These are phyloP conservation scores for Chloroceryle inda DNA, from an alignment of 2,797 vertebrate genomes.

Conservation along the genomic window DNA sequence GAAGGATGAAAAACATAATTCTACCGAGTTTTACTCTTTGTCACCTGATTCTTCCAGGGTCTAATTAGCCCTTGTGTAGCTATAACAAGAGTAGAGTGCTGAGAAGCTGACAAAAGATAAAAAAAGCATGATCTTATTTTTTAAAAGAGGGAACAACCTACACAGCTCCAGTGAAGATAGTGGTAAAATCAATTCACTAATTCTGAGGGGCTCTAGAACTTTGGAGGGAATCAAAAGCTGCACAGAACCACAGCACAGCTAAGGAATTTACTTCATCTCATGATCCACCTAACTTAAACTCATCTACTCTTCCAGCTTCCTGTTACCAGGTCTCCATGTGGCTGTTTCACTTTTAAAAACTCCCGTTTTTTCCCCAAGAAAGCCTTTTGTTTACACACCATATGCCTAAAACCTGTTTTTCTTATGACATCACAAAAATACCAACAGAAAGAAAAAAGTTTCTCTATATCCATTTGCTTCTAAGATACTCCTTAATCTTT, in stretches of 20 bases:
- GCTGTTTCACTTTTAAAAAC: not conserved
- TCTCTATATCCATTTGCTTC: not conserved
- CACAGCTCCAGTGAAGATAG: not conserved
- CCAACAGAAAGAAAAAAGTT: not conserved
- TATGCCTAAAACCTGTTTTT: not conserved
- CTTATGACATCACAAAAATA: not conserved
- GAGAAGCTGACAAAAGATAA: not conserved
- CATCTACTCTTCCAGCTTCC: not conserved
- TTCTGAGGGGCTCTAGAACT: not conserved
- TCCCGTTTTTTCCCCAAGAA: not conserved
- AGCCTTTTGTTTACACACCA: not conserved
- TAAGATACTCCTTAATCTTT: not conserved
- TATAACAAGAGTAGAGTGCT: not conserved
- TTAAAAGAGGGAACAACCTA: not conserved
- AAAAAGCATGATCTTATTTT: not conserved
- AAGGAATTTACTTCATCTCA: not conserved
- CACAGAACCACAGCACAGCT: not conserved
- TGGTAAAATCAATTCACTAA: not conserved
- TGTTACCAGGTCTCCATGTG: not conserved
- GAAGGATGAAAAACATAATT: not conserved
- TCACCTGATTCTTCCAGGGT: not conserved
- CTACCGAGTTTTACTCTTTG: not conserved
- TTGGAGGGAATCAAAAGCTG: not conserved
- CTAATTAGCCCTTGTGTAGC: not conserved
- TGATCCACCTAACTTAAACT: not conserved